These are phyloP conservation scores for Rhyacichthys aspro DNA, from an alignment of 2,797 vertebrate species.

Conservation along the genomic window DNA sequence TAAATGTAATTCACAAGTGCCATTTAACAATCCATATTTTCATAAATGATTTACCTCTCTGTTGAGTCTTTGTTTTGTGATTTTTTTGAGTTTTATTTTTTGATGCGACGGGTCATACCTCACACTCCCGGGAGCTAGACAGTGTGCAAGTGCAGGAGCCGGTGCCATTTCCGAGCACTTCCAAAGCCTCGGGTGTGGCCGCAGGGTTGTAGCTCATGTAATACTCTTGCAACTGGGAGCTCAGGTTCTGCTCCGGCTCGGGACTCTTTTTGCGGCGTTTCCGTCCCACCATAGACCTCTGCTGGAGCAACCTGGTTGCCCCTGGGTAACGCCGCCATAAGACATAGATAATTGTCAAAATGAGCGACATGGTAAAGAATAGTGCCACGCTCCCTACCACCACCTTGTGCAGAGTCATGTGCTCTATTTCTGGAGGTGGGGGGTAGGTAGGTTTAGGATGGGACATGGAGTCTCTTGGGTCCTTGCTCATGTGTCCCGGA, in stretches of 20 bases:
- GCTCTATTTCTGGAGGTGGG: constrained; percentile 87
- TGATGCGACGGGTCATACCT: constrained; percentile 91
- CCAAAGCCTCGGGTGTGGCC: constrained; percentile 93
- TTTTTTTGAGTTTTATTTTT: constrained; percentile 67
- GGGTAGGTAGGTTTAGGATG: constrained; percentile 78
- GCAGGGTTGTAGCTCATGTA: constrained; percentile 99
- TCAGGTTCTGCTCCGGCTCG: constrained; percentile 96
- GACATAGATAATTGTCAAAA: constrained; percentile 94
- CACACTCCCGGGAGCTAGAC: constrained; percentile 99
- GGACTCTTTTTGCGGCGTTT: constrained; percentile 95
- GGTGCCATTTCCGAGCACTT: constrained; percentile 97
- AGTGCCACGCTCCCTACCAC: constrained; percentile 97
- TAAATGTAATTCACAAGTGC: constrained; percentile 55
- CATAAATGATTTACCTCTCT: constrained; percentile 80
- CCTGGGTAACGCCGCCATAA: constrained; percentile 96
- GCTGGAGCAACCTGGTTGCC: constrained; percentile 91
- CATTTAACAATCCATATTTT: constrained; percentile 56
- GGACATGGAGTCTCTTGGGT: constrained; percentile 73
- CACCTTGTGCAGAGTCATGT: constrained; percentile 97
- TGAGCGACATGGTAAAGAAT: constrained; percentile 93
- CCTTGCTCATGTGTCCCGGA: constrained; percentile 79
- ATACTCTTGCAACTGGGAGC: constrained; percentile 99
- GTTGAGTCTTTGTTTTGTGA: constrained; percentile 77
- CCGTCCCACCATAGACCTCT: constrained; percentile 91
- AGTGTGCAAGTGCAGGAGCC: constrained; percentile 98